Base-by-base conservation (phyloP, 2,797 vertebrate genomes). In the Helicolenus hilgendorfi region DNA sequence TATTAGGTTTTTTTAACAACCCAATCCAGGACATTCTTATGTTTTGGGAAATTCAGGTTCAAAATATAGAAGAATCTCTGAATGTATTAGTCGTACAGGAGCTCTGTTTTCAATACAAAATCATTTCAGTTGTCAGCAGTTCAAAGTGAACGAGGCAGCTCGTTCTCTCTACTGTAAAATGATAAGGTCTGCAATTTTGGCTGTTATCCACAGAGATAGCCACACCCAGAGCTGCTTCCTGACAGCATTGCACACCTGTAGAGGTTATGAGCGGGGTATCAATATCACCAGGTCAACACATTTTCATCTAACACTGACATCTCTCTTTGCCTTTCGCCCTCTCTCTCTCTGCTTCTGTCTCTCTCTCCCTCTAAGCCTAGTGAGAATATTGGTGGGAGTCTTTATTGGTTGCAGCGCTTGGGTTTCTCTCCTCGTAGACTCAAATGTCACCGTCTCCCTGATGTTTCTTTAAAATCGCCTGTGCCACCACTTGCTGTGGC, bases 401-500 rank as follows among this genome's bases (percentile, higher is more conserved):
- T 97, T 97, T 96, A 96, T 96, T 95, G 95, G 95, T 94, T 95
- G 94, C 92, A 86, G 89, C 75, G 83, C 95, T 96, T 96, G 88
- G 89, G 94, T 96, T 95, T 97, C 95, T 95, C 90, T 92, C 81
- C 86, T 89, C 78, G 59, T 89, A 93, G 96, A 96, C 96, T 97
- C 96, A 96, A 97, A 98, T 97, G 96, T 97, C 97, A 96, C 87
- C 88, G 83, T 97, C 95, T 96, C 92, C 93, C 96, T 95, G 95
- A 95, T 97, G 95, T 96, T 97, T 96, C 96, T 96, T 94, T 95
- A 95, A 96, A 92, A 95, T 92, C 92, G 95, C 93, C 92, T 95
- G 94, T 96, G 95, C 96, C 92, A 94, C 93, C 93, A 94, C 94
- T 95, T 93, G 93, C 96, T 92, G 94, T 95, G 95, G 95, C 94